Evolutionary conservation across 2,113 vertebrate genomes (phyloP), one percentile per base, ranked within the genome.

Genomic region (Trogon melanurus): DNA sequence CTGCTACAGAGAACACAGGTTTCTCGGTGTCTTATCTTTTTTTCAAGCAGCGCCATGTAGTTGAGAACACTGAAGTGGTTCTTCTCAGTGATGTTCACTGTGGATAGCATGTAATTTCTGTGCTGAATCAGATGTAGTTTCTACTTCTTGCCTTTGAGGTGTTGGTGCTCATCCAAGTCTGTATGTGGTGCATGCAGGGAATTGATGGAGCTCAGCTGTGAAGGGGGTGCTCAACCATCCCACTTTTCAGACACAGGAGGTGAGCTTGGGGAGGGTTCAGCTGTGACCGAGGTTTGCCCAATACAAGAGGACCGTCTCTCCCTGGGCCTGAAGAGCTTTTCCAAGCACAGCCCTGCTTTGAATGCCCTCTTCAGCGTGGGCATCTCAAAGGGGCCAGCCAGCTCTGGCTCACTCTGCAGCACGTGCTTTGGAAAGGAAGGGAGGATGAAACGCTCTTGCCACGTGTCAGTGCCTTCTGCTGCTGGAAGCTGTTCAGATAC

Each of bases 371-470:
- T 60, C 2, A 54, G 57, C 20, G 44, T 0, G 0, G 62, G 26
- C n/a, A 71, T 1, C 0, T 45, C 14, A 27, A 19, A 21, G 0
- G 0, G n/a, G 30, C 51, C 57, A 74, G 45, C 17, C 41, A 30
- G 26, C 0, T 0, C 62, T 0, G 8, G 51, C 11, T 15, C 1
- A 0, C 14, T 30, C 38, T 14, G 27, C 26, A 53, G 51, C 7
- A 2, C 0, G 0, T 0, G 0, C 32, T 29, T 26, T 10, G 36
- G 66, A 80, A 91, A 71, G 20, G 25, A 21, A 79, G 18, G 13
- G 19, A 47, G 38, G 36, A 32, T 70, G 34, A 45, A 88, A 71
- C 44, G 16, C 18, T 10, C 5, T 6, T 34, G 32, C 19, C 5
- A 2, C 3, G 4, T 56, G 25, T 44, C 48, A 47, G 67, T 13